Conservation (phyloP, 2,888 invertebrate species). For the Agrenia bidenticulata region DNA sequence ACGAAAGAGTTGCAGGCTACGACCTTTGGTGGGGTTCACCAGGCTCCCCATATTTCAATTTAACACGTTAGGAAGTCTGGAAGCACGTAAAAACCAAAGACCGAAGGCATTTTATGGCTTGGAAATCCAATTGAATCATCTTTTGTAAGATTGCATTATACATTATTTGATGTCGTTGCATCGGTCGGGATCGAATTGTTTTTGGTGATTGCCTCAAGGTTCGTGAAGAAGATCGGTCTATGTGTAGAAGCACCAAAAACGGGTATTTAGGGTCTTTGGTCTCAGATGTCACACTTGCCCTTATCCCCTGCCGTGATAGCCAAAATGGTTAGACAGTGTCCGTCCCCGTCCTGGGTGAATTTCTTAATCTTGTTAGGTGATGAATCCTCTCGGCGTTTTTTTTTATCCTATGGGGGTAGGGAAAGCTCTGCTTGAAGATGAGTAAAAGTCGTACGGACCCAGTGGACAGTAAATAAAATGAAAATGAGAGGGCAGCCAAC, state of each 20-base stretch:
- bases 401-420: neutral
- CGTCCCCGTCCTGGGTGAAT: neutral
- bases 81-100: too few relatives aligned
- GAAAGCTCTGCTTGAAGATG: neutral
- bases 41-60: too few relatives aligned
- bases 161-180: conserved; percentile 10
- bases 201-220: conserved; percentile 24
- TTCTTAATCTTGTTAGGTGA: conserved; percentile 50
- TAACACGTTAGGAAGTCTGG: too few relatives aligned
- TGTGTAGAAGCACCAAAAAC: neutral
- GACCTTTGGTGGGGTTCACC: too few relatives aligned
- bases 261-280: neutral
- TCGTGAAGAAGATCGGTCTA: neutral
- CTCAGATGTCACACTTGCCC: conserved; percentile 8
- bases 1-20: too few relatives aligned
- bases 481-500: conserved; percentile 1
- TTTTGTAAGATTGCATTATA: conserved; percentile 2
- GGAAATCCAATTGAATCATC: conserved; percentile 1
- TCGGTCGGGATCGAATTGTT: conserved; percentile 21
- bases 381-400: conserved; percentile 33
- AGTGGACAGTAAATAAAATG: conserved; percentile 11
- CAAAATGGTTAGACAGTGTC: neutral
- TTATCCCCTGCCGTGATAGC: conserved; percentile 1
- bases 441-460: neutral
- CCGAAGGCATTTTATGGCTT: neutral